Evolutionary conservation across 2,113 vertebrate genomes (phyloP), one percentile per base, ranked within the genome.

Genomic region (Rhabdornis inornatus): DNA sequence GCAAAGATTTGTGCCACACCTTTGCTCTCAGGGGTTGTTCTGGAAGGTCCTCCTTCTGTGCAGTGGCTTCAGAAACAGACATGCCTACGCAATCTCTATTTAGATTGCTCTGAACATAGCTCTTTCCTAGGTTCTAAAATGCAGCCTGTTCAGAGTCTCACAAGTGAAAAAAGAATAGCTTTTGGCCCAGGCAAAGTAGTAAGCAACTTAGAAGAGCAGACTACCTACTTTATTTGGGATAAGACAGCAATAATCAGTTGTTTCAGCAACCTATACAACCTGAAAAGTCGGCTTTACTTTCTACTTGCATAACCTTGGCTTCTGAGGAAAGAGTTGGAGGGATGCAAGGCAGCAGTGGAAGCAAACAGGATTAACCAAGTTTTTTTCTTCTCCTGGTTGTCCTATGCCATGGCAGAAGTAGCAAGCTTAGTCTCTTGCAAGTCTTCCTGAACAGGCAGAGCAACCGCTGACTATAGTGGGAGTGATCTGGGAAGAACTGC

Each of bases 361-460:
- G 47, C 10, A 68, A 83, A 44, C 8, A 39, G 3, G 10, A 79
- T 14, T 45, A 82, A 63, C 12, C 6, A 30, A 30, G 24, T 33
- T 18, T 10, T 61, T 71, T 66, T 53, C 47, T 66, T 75, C 55
- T 75, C 8, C 35, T n/a, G 33, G 9, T 15, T 66, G 9, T 55
- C 17, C 64, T 31, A 37, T 0, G 0, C 35, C 63, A 47, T 0
- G 7, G 42, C 13, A 63, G 42, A 83, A 71, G 35, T 3, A 53
- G 37, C 13, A 74, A n/a, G 8, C 19, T 84, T 21, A n/a, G 35
- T 20, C 21, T 10, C 11, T 47, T 47, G 4, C 17, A 83, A 69
- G 21, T n/a, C 14, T 49, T 28, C 35, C 27, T 5, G 8, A 75
- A 61, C 0, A 50, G 6, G n/a, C 21, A 77, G 55, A 22, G 49